A percentile compares a stretch with the other conserved stretches of the same genome.
Evolutionary conservation across 2,113 vertebrate species (phyloP).

Genomic region (Bos javanicus): DNA sequence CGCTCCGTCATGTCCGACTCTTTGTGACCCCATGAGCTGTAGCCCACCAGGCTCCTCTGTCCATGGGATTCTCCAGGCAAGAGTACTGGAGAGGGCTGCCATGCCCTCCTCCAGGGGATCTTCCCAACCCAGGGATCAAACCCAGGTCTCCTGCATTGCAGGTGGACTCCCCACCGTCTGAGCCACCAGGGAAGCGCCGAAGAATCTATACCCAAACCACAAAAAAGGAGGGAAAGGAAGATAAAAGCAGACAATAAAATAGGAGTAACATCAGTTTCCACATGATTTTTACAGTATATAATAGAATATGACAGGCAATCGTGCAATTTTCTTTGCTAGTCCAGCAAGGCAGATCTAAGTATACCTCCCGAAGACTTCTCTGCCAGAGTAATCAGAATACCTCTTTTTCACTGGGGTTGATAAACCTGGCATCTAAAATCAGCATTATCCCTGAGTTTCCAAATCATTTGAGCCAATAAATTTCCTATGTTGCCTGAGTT

Average conservation of each 20-base stretch:
- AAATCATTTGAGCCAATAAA: neutral
- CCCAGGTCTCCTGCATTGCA: neutral
- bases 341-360: constrained; percentile 67
- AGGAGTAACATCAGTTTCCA: constrained; percentile 78
- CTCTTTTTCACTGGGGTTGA: neutral
- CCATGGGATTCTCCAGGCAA: neutral
- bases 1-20: neutral
- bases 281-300: constrained; percentile 78
- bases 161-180: neutral
- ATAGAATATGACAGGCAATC: constrained; percentile 84
- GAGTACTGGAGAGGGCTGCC: neutral
- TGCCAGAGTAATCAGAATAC: neutral
- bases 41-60: neutral
- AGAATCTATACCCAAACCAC: constrained; percentile 57
- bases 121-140: neutral
- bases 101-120: neutral
- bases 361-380: neutral
- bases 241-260: constrained; percentile 70
- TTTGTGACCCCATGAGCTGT: neutral
- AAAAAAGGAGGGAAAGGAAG: neutral
- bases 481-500: neutral
- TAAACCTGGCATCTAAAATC: neutral
- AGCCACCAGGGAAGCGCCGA: neutral
- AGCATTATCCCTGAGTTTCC: neutral
- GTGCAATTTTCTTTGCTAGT: constrained; percentile 85